phyloP scores from a whole-genome alignment of 2,113 vertebrate genomes.

The Paraplagusia blochii region DNA sequence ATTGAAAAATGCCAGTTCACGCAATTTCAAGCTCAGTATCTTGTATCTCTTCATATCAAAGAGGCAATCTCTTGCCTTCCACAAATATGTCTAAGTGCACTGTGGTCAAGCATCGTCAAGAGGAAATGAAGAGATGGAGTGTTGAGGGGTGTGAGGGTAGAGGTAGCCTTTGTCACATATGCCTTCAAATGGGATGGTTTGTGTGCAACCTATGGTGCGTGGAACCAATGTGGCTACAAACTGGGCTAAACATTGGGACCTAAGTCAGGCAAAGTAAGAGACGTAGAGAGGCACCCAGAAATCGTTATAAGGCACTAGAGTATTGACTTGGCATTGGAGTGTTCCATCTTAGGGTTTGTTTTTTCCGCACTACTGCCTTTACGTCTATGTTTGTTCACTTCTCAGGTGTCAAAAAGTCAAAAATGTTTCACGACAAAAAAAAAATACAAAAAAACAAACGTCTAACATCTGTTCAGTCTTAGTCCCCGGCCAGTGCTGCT shows the following conservation, averaged over 20 bases:
- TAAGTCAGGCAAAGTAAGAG: conserved; percentile 33
- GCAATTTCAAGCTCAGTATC: conserved; percentile 25
- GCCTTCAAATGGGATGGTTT: conserved; percentile 6
- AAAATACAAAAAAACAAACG: conserved; percentile 26
- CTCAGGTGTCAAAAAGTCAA: conserved; percentile 36
- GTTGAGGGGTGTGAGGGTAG: conserved; percentile 21
- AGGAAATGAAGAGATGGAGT: conserved; percentile 25
- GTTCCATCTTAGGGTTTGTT: conserved; percentile 15
- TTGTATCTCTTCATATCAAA: conserved; percentile 52
- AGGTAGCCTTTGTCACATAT: conserved; percentile 33
- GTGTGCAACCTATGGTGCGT: no score
- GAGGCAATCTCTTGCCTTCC: conserved; percentile 39
- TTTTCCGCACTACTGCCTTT: no score
- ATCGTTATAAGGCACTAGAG: conserved; percentile 38
- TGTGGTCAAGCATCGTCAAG: conserved; percentile 47
- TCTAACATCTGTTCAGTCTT: conserved; percentile 61
- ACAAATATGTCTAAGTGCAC: conserved; percentile 71
- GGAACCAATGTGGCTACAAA: no score
- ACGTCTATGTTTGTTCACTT: conserved; percentile 68
- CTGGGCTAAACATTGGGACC: no score
- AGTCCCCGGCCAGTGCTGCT: conserved; percentile 35
- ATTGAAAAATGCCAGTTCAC: conserved; percentile 18
- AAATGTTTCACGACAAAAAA: conserved; percentile 29
- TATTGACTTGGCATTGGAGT: conserved; percentile 35
- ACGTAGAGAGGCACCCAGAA: conserved; percentile 12